Evolutionary conservation across 2,888 invertebrate species (phyloP), one percentile per base, ranked within the genome.

Genomic region (Xestia sexstrigata): DNA sequence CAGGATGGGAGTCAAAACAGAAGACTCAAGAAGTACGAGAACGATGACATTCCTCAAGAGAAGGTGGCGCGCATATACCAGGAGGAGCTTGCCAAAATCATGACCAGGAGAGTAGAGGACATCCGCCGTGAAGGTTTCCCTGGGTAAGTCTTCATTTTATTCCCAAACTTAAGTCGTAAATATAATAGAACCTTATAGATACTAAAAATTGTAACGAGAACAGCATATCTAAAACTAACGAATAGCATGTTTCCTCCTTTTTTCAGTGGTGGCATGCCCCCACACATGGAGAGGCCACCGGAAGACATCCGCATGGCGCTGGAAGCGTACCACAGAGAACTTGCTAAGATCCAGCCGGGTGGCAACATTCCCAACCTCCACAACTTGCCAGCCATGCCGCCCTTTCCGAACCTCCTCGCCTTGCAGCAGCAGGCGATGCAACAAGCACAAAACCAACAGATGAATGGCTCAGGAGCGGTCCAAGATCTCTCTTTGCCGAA

Each of bases 31-130:
- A 98, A 99, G 91, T 99, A 98, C 95, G 98, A 98, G 94, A 98
- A 99, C 95, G 99, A 98, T 94, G 99, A 99, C 96, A 98, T 99
- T 95, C 98, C 99, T 60, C 99, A 99, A 93, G 99, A 99, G 93
- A 99, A 99, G 95, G 99, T 99, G 90, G 98, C 98, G 63, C 97
- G 99, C 91, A 99, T 99, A 91, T 99, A 99, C 93, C 99, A 99
- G 91, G 99, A 99, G 93, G 99, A 99, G 93, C 97, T 99, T 83
- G 98, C 99, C 78, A 99, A 99, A 93, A 97, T 99, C 75, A 99
- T 99, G 98, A 98, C 98, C 69, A 96, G 98, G 90, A 95, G 98
- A 85, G 97, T 97, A 74, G 98, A 98, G 70, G 98, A 98, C 87
- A 97, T 98, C 89, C 97, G 98, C 76, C 97, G 98, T 65, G 98